Conservation (phyloP, 2,888 invertebrate genomes). For the Troides oblongomaculatus region DNA sequence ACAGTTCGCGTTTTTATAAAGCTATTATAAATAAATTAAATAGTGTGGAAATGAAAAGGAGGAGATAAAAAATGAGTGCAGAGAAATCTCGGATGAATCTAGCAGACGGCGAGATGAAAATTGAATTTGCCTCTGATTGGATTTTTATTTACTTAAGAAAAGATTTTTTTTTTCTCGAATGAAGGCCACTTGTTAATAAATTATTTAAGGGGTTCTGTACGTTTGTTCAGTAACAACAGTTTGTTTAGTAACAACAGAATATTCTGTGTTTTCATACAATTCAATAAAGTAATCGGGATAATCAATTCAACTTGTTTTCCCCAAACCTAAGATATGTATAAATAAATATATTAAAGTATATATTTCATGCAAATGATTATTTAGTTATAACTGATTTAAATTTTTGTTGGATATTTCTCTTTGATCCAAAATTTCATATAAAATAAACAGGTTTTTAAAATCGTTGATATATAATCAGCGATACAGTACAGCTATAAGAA, state of each 20-base stretch:
- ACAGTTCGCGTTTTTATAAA: constrained; percentile 2
- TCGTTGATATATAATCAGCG: no score
- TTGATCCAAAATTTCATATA: no score
- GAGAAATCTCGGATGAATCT: constrained; percentile 68
- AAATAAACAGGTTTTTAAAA: no score
- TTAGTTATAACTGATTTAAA: no score
- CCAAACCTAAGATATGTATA: no score
- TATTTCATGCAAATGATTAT: no score
- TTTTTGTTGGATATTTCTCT: no score
- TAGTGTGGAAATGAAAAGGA: constrained; percentile 45
- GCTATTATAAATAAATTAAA: constrained; percentile 16
- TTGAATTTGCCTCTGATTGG: constrained; percentile 79
- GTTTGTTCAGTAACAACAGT: constrained; percentile 33
- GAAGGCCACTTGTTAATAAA: constrained; percentile 68
- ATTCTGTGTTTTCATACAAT: no score
- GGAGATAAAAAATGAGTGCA: constrained; percentile 58
- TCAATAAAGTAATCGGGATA: no score
- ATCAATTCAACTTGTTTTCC: no score
- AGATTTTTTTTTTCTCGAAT: constrained; percentile 62
- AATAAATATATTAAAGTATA: no score
- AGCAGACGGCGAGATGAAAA: constrained; percentile 73
- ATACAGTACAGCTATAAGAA: no score
- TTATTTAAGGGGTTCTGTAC: constrained; percentile 54
- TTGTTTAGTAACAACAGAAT: constrained; percentile 32
- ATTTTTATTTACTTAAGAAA: constrained; percentile 81